Base-by-base conservation (phyloP, 1,140 invertebrate genomes). In the Trypoxylus dichotomus region DNA sequence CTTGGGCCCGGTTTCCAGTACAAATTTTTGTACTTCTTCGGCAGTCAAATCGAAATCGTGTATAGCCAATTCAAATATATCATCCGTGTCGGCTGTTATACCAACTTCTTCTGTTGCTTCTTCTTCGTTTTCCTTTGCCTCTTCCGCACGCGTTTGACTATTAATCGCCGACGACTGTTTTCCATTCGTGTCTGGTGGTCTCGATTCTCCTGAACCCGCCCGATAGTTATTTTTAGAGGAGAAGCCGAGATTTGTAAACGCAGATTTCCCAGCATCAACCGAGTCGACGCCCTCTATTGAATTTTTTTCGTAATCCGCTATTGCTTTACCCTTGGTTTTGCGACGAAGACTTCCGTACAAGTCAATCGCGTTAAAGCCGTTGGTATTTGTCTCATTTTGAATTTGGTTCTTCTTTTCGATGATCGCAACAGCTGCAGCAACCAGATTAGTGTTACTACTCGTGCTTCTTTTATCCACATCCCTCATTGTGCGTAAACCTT, bases 21-120 rank as follows among this genome's bases (percentile, higher is more conserved):
- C 83, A 78, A 85, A 83, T 58, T 84, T 84, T 74, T 82, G 80
- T 32, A 85, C 84, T 77, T 85, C 85, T 77, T 83, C 82, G 11
- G 83, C 85, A 27, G 84, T 84, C 76, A 79, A 79, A 80, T 85
- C 80, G 79, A 85, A 85, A 81, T 85, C 82, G 27, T 82, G 79
- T 13, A 85, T 82, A 27, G 85, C 85, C 74, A 79, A 77, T 75
- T 84, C 80, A 79, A 85, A 85, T 68, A 80, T 81, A 58, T 83
- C 77, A 54, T 82, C 79, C 27, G 76, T 63, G 19, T 41, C 43
- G 60, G n/a, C 41, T 15, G 76, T 41, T 76, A 54, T 13, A 74
- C 75, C 32, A 74, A 78, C 60, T 77, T 73, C 24, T 71, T 76
- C 74, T 68, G 6, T 24, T 72, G 42, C 25, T 79, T 75, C 24